Conservation (phyloP, 2,888 invertebrate species). For the Schizaphis graminum region DNA sequence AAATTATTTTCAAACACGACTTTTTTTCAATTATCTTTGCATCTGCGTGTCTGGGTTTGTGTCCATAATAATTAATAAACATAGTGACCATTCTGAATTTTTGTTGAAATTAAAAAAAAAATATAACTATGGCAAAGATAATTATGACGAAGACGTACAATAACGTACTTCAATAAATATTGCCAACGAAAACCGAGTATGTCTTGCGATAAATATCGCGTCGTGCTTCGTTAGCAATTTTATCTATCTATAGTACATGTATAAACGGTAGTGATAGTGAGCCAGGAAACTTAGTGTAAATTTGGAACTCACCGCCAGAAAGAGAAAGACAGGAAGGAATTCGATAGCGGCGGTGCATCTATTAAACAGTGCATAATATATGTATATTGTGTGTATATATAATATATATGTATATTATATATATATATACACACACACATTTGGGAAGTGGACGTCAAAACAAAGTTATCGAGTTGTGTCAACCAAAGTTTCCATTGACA, state of each 20-base stretch:
- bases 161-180: background rate
- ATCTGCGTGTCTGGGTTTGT: background rate
- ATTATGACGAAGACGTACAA: background rate
- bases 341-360: background rate
- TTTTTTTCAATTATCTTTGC: background rate
- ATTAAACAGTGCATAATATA: background rate
- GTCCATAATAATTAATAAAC: too few species aligned
- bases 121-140: background rate
- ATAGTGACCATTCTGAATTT: background rate
- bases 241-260: background rate
- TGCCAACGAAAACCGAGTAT: background rate
- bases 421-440: too few species aligned
- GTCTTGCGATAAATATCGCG: background rate
- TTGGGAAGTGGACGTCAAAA: background rate
- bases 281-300: background rate
- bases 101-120: background rate
- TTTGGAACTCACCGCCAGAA: background rate
- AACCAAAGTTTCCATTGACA: constrained; percentile 22
- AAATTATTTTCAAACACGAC: background rate
- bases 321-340: background rate
- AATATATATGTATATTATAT: background rate
- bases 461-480: constrained; percentile 47
- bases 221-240: background rate
- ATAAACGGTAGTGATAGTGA: background rate
- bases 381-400: background rate